These are phyloP conservation scores for Gadopsis bispinosus DNA, from an alignment of 2,797 vertebrate genomes.

Conservation along the genomic window DNA sequence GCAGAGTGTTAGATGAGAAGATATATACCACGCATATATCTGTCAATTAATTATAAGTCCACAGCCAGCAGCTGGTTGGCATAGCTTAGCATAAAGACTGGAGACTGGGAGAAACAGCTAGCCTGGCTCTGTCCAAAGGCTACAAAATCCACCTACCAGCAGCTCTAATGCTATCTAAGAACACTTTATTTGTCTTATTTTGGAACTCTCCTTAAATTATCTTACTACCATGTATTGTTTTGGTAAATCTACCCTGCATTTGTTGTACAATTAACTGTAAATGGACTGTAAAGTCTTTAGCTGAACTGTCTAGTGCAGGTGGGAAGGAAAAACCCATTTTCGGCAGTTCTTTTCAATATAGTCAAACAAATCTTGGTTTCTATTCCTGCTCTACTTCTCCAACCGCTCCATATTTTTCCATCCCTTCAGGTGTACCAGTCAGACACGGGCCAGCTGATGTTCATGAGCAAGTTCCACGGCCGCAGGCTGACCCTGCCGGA, in stretches of 20 bases:
- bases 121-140: not conserved
- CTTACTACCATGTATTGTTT: not conserved
- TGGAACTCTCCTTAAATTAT: not conserved
- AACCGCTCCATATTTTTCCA: not conserved
- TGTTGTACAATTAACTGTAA: not conserved
- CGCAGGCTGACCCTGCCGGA: conserved; percentile 91
- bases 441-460: conserved; percentile 93
- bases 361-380: not conserved
- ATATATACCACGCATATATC: no score
- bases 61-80: not conserved
- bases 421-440: conserved; percentile 91
- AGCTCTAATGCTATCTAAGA: not conserved
- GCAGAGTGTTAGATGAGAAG: no score
- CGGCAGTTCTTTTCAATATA: not conserved
- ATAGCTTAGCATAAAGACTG: not conserved
- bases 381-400: not conserved
- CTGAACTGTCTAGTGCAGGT: not conserved
- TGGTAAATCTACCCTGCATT: no score
- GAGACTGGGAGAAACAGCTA: not conserved
- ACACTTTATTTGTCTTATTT: not conserved
- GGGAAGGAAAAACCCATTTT: not conserved
- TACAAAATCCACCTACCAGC: not conserved
- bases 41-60: no score
- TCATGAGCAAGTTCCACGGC: conserved; percentile 97
- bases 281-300: not conserved